These are phyloP conservation scores for Anolis apletophallus DNA, from an alignment of 2,797 vertebrate species.

Conservation along the genomic window DNA sequence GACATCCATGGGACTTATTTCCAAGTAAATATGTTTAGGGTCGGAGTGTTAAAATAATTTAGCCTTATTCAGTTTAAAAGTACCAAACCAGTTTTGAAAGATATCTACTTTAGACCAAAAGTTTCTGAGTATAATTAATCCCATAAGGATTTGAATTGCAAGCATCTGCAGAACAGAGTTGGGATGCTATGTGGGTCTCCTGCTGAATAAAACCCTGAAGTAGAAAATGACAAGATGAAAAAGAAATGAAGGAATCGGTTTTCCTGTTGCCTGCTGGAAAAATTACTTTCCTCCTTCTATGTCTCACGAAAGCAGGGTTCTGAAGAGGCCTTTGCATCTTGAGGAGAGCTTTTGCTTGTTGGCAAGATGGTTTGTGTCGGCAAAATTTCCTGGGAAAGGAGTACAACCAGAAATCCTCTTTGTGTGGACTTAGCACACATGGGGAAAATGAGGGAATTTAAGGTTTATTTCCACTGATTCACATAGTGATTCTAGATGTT, in stretches of 20 bases:
- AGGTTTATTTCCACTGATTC: background rate
- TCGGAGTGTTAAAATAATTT: background rate
- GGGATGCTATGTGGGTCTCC: background rate
- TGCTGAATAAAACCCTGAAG: conserved; percentile 20
- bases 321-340: background rate
- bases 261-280: background rate
- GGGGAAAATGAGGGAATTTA: background rate
- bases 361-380: background rate
- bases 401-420: background rate
- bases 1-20: background rate
- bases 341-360: rapidly evolving
- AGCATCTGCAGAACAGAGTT: conserved; percentile 2
- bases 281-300: background rate
- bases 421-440: background rate
- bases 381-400: background rate
- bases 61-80: background rate
- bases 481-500: background rate
- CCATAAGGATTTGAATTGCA: background rate
- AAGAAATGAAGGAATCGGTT: conserved; percentile 7
- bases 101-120: background rate
- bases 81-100: conserved; percentile 13
- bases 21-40: background rate
- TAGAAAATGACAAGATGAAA: background rate
- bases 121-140: conserved; percentile 16
- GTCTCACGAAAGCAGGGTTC: background rate